These are phyloP conservation scores for Colletes gigas DNA, from an alignment of 1,140 invertebrate genomes.

Conservation along the genomic window DNA sequence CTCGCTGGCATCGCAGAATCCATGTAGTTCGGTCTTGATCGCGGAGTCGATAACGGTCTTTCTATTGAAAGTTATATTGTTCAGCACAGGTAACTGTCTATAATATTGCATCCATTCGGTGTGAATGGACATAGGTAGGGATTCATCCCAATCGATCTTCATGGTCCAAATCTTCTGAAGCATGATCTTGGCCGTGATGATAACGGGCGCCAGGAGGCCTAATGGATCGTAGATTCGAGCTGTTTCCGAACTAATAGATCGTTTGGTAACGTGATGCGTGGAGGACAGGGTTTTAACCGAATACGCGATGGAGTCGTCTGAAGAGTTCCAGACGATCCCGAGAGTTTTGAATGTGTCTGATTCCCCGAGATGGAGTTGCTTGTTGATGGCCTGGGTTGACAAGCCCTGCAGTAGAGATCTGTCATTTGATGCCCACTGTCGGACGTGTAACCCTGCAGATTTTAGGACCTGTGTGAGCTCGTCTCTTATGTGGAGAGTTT, in stretches of 20 bases:
- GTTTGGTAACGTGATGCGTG: conserved; percentile 2
- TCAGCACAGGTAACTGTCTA: too few relatives aligned
- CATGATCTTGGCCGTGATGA: too few relatives aligned
- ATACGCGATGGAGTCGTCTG: background rate
- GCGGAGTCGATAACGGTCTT: too few relatives aligned
- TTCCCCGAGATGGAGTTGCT: background rate
- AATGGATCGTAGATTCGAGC: too few relatives aligned
- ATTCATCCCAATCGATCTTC: too few relatives aligned
- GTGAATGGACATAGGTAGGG: too few relatives aligned
- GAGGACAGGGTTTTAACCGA: background rate
- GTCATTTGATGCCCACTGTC: conserved; percentile 7
- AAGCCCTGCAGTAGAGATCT: background rate
- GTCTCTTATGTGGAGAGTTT: background rate
- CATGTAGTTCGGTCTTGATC: too few relatives aligned
- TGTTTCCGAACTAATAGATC: background rate
- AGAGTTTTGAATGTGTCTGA: background rate
- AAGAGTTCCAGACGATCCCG: background rate
- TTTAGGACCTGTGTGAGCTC: background rate
- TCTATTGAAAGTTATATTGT: too few relatives aligned
- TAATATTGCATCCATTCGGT: too few relatives aligned
- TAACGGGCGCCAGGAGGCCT: too few relatives aligned
- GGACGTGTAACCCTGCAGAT: background rate
- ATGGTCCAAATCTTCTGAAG: too few relatives aligned
- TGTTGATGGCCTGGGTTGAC: background rate
- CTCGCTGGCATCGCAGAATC: too few relatives aligned